Conservation (phyloP, 1,140 invertebrate genomes). For the Eueides isabella region DNA sequence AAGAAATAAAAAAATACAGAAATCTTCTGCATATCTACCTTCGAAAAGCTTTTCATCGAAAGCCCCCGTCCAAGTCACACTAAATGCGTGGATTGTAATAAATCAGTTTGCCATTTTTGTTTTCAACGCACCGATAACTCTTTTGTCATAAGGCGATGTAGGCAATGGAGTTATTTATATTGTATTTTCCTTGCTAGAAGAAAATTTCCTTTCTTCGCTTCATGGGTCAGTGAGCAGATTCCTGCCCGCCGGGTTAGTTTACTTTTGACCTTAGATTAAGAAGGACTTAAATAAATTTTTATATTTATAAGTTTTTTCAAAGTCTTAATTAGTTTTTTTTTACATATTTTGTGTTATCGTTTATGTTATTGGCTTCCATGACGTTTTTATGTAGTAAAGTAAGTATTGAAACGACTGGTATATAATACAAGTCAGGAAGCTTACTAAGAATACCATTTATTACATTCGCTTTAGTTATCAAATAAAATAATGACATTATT, state of each 20-base stretch:
- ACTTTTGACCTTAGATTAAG: background rate
- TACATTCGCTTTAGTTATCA: too few species aligned
- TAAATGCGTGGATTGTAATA: slow-evolving; percentile 61
- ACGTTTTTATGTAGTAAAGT: too few species aligned
- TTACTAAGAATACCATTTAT: too few species aligned
- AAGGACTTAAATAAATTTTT: background rate
- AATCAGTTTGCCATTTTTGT: slow-evolving; percentile 81
- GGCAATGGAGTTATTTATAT: slow-evolving; percentile 81
- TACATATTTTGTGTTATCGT: too few species aligned
- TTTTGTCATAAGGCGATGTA: slow-evolving; percentile 81
- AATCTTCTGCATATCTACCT: too few species aligned
- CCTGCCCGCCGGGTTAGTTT: slow-evolving; percentile 50
- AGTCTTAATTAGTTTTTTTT: background rate
- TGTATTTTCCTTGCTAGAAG: slow-evolving; percentile 77
- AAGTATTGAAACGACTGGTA: too few species aligned
- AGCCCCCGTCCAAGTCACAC: slow-evolving; percentile 46
- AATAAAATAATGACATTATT: too few species aligned
- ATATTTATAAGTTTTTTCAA: background rate
- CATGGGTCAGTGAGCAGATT: slow-evolving; percentile 81
- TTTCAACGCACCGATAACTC: slow-evolving; percentile 82
- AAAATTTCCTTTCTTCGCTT: slow-evolving; percentile 81
- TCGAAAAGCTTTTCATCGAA: background rate
- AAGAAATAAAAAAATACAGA: too few species aligned
- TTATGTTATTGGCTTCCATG: too few species aligned
- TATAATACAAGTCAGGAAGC: too few species aligned